A percentile compares a stretch with the other conserved stretches of the same genome.
phyloP scores from a whole-genome alignment of 1,140 invertebrate species.

The Sycophila sp. region DNA sequence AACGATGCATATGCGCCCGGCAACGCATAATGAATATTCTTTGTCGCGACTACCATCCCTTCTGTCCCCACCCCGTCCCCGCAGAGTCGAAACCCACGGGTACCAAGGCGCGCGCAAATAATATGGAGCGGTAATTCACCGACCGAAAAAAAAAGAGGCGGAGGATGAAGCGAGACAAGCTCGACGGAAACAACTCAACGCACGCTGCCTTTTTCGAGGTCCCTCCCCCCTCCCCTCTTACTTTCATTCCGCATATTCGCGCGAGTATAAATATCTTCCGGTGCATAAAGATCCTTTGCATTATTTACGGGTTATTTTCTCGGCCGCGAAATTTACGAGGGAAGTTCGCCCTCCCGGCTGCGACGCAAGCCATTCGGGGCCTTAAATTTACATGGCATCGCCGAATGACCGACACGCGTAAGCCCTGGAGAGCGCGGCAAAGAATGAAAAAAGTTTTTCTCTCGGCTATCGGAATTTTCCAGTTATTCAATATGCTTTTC shows the following conservation, averaged over 20 bases:
- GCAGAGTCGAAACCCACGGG: conserved; percentile 15
- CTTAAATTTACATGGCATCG: conserved; percentile 29
- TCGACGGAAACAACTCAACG: background rate
- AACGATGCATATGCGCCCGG: background rate
- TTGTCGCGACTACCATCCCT: too few species aligned
- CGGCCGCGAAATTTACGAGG: conserved; percentile 36
- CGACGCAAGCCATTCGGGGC: background rate
- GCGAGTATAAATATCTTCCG: conserved; percentile 36
- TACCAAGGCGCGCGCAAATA: background rate
- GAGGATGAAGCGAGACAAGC: too few species aligned
- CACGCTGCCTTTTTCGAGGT: background rate
- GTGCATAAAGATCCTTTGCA: conserved; percentile 35
- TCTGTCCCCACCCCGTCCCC: background rate
- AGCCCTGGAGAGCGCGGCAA: too few species aligned
- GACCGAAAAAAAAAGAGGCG: conserved; percentile 14
- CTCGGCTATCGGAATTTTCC: too few species aligned
- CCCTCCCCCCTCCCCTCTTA: background rate
- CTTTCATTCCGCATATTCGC: conserved; percentile 22
- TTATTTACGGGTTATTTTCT: conserved; percentile 41
- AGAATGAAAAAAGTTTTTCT: too few species aligned
- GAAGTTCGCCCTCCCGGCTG: conserved; percentile 19
- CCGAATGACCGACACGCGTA: conserved; percentile 23
- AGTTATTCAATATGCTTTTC: too few species aligned
- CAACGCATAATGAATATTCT: background rate
- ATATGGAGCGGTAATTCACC: conserved; percentile 28